Evolutionary conservation across 53 echinoderm and acorn worm genomes (phyloP), one percentile per base, ranked within the genome.

Genomic region (Zoroaster sp.): DNA sequence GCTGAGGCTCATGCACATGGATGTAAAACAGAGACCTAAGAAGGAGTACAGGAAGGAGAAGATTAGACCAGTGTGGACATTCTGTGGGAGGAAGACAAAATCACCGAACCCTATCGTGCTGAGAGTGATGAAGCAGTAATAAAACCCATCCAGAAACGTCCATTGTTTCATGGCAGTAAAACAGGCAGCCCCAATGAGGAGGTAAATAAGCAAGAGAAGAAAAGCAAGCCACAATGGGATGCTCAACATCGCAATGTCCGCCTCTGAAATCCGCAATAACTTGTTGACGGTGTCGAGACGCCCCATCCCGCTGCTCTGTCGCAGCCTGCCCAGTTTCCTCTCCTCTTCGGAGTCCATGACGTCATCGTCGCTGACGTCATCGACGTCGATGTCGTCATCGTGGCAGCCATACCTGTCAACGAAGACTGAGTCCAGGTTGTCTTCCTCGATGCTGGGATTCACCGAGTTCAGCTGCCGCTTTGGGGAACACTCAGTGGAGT

Each of bases 31-130:
- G 52, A 96, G 88, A 39, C 96, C 96, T 3, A 96, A 34, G 53
- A 96, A 96, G 49, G 88, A 83, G 85, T 96, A 96, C 0, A 92
- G 23, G 49, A 96, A 96, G 20, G 88, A 83, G 72, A 94, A 94
- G 32, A 74, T 72, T 14, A 93, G 49, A 9, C 92, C 91, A 3
- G 54, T 67, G 51, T 75, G 80, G 20, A 79, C 5, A 33, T 47
- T 41, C 38, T 88, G 80, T 15, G 95, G 95, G 38, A 90, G 82
- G 44, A 90, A 90, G 37, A 88, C 87, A 37, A 97, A 40, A 77
- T 97, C 97, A 2, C 97, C 97, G 68, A 97, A 97, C 9, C 97
- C 97, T 32, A 97, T 95, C 30, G 97, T 97, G 75, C 97, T 97
- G 13, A 97, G 92, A 1, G 97, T 95, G 45, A 97, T 92, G 42